Percentiles rank a stretch among this genome's conserved stretches.
Conservation (phyloP, 2,888 invertebrate species). For the Invenusta paracnida region DNA sequence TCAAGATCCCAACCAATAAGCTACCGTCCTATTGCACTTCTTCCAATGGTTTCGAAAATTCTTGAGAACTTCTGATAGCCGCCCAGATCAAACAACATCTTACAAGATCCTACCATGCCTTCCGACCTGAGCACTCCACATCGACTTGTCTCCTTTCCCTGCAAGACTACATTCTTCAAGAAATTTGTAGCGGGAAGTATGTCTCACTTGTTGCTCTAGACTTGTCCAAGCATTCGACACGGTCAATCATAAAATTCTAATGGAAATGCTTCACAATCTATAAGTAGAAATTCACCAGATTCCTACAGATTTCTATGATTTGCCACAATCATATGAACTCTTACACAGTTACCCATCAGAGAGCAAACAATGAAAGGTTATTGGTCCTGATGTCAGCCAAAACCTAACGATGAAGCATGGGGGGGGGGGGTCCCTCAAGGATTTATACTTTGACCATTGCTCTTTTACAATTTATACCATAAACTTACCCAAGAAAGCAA, state of each 20-base stretch:
- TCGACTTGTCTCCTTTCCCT: not conserved
- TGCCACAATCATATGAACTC: not conserved
- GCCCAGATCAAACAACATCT: slow-evolving; percentile 1
- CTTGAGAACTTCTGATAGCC: not conserved
- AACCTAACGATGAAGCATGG: not conserved
- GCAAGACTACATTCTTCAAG: not conserved
- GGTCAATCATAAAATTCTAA: not conserved
- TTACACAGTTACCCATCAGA: not conserved
- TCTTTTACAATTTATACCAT: too few species aligned
- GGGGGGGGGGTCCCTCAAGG: not conserved
- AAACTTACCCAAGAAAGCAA: too few species aligned
- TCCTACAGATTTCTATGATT: too few species aligned
- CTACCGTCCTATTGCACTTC: slow-evolving; percentile 11
- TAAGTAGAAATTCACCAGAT: not conserved
- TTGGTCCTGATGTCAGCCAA: slow-evolving; percentile 1
- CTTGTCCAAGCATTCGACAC: slow-evolving; percentile 17
- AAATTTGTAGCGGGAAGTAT: slow-evolving; percentile 17
- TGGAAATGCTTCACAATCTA: not conserved
- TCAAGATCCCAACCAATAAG: not conserved
- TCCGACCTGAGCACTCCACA: not conserved
- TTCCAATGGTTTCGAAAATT: not conserved
- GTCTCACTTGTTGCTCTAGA: not conserved
- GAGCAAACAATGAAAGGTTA: not conserved
- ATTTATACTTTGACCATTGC: not conserved
- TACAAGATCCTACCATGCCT: slow-evolving; percentile 10